Evolutionary conservation across 2,113 vertebrate species (phyloP).

Genomic region (Sinocyclocheilus rhinocerous): DNA sequence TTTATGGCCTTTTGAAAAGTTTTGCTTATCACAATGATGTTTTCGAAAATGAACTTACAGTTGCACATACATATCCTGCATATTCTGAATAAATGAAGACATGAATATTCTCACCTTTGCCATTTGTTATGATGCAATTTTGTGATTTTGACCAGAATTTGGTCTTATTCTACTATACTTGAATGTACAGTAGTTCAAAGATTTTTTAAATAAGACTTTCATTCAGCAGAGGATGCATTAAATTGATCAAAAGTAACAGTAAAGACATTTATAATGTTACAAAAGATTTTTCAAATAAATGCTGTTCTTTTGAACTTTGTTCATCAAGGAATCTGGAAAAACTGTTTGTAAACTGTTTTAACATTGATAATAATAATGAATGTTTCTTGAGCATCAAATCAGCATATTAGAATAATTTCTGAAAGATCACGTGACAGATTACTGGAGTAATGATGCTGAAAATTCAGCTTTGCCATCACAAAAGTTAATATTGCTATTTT

Average conservation of each 20-base stretch:
- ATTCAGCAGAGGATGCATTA: neutral
- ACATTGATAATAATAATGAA: neutral
- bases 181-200: too few relatives aligned
- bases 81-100: too few relatives aligned
- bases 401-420: neutral
- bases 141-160: too few relatives aligned
- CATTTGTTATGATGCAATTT: too few relatives aligned
- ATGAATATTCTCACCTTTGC: too few relatives aligned
- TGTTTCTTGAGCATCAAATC: neutral
- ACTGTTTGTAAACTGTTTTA: neutral
- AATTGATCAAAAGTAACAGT: neutral
- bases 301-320: too few relatives aligned
- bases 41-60: neutral
- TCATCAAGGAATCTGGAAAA: too few relatives aligned
- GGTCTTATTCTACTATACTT: too few relatives aligned
- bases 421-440: neutral
- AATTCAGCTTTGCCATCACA: neutral
- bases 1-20: neutral
- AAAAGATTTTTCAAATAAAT: too few relatives aligned
- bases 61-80: too few relatives aligned
- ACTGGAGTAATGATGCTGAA: neutral
- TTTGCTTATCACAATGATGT: neutral
- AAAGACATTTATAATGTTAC: neutral
- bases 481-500: neutral
- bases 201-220: too few relatives aligned